Conservation (phyloP, 2,888 invertebrate genomes). For the Xanthorhoe designata region DNA sequence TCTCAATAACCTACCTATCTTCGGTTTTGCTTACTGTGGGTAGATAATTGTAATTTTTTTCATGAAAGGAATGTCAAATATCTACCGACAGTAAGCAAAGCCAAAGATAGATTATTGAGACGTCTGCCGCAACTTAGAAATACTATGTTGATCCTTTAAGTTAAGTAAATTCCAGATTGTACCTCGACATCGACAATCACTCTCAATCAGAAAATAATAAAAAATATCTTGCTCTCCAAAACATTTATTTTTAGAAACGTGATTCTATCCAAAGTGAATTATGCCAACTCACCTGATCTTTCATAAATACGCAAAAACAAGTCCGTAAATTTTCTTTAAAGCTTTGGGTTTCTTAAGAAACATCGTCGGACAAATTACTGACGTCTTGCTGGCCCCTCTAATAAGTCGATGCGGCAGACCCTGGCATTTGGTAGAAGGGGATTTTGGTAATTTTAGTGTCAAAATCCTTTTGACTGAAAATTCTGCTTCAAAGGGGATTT, state of each 20-base stretch:
- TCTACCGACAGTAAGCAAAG: too few relatives aligned
- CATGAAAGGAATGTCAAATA: too few relatives aligned
- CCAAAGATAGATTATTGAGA: too few relatives aligned
- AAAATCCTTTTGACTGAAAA: too few relatives aligned
- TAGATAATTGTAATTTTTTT: too few relatives aligned
- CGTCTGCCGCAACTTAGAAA: too few relatives aligned
- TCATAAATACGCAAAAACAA: slow-evolving; percentile 25
- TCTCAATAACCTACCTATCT: too few relatives aligned
- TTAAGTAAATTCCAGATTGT: not conserved
- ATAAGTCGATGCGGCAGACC: not conserved
- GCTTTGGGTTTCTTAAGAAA: not conserved
- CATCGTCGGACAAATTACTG: not conserved
- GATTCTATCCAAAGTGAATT: not conserved
- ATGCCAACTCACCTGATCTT: slow-evolving; percentile 13
- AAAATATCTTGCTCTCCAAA: not conserved
- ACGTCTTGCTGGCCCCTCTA: not conserved
- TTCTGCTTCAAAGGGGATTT: too few relatives aligned
- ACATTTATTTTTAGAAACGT: slow-evolving; percentile 12
- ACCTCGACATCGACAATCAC: not conserved
- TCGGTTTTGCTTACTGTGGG: too few relatives aligned
- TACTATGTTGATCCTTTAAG: too few relatives aligned
- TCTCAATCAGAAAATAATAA: not conserved
- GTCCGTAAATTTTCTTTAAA: slow-evolving; percentile 20
- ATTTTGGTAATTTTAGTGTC: too few relatives aligned
- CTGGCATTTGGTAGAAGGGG: too few relatives aligned